Evolutionary conservation across 1,140 invertebrate genomes (phyloP).

Genomic region (Musca vetustissima): DNA sequence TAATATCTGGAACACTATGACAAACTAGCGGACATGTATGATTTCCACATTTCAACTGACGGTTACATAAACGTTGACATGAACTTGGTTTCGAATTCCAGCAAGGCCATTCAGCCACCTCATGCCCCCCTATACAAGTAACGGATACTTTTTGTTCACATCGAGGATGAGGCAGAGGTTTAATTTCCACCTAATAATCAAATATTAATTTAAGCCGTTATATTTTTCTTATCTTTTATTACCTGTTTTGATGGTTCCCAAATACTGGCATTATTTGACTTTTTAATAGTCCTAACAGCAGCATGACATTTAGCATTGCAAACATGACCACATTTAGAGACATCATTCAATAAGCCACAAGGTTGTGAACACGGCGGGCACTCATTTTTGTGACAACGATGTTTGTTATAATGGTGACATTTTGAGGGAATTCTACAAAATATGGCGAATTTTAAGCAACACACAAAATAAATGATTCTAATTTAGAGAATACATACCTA

Average conservation of each 20-base stretch:
- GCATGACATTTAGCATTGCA: slow-evolving; percentile 81
- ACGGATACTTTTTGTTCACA: slow-evolving; percentile 72
- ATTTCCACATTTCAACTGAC: slow-evolving; percentile 72
- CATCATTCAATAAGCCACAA: slow-evolving; percentile 63
- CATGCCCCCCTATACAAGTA: slow-evolving; percentile 81
- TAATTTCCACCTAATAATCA: slow-evolving; percentile 63
- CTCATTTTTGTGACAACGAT: slow-evolving; percentile 84
- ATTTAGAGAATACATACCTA: slow-evolving; percentile 31
- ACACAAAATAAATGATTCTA: not conserved
- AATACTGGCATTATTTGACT: slow-evolving; percentile 77
- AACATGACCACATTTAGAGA: slow-evolving; percentile 70
- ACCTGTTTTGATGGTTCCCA: slow-evolving; percentile 61
- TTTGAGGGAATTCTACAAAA: slow-evolving; percentile 66
- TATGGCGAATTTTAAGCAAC: not conserved
- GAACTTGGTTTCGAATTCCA: slow-evolving; percentile 68
- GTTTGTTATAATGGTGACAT: slow-evolving; percentile 78
- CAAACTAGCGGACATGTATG: slow-evolving; percentile 76
- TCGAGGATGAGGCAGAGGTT: slow-evolving; percentile 69
- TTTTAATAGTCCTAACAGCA: slow-evolving; percentile 64
- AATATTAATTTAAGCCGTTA: too few species aligned
- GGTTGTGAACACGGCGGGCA: slow-evolving; percentile 81
- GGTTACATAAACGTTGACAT: slow-evolving; percentile 75
- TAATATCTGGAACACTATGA: slow-evolving; percentile 62
- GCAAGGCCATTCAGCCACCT: slow-evolving; percentile 75
- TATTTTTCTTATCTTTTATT: not conserved